Base-by-base conservation (phyloP, 2,797 vertebrate species). In the Molossus alvarezi region DNA sequence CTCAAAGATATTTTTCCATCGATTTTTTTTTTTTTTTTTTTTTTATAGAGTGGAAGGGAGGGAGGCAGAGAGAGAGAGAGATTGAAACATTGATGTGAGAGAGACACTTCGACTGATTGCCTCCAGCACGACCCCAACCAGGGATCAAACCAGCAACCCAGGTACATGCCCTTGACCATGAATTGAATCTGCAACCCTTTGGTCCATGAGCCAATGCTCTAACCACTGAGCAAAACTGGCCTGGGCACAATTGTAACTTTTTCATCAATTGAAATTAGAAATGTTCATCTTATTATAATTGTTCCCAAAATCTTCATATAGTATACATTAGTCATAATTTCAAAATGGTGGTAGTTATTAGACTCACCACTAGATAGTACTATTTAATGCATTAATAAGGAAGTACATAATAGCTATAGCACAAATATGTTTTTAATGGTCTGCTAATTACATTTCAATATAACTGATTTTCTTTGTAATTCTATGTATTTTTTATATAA, bases 351-450 rank as follows among this genome's bases (percentile, higher is more conserved):
- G 5, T 41, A 80, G 8, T 75, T 95, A 64, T 41, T 58, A 76
- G 37, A 94, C 5, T 67, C 20, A 62, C n/a, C 29, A 80, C 11
- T 79, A 80, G 64, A 51, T 20, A 84, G 27, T 58, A 51, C 53
- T 79, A 90, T 41, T 79, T 91, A 88, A 91, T 85, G 29, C n/a
- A 57, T 76, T 87, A 79, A 80, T 91, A 84, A 94, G 23, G 9
- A 93, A 75, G 15, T 27, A 75, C 3, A n/a, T 55, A 89, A 71
- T 58, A 88, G 69, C 18, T 51, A 8, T 11, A 29, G 81, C 79
- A 76, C n/a, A 84, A 90, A 69, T 33, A 75, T 58, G 18, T 80
- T 55, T 90, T 81, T 72, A 79, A 65, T 88, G 60, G 25, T 93
- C 77, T 45, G 5, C 17, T 72, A 85, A 60, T 51, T 82, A 15